These are phyloP conservation scores for Pelodytes ibericus DNA, from an alignment of 2,797 vertebrate genomes.

Conservation along the genomic window DNA sequence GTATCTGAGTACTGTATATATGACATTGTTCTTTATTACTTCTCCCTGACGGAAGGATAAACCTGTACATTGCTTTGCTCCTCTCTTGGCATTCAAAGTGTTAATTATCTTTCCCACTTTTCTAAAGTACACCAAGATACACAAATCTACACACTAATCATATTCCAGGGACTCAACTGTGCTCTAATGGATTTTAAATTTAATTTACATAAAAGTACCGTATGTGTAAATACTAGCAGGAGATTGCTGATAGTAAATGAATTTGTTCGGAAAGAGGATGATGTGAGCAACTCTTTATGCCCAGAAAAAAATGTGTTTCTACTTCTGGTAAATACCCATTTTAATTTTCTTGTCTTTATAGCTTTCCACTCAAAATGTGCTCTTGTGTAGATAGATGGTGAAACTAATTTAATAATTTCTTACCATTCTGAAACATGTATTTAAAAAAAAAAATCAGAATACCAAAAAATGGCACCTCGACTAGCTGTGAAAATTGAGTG, in stretches of 20 bases:
- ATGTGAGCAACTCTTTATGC: not conserved
- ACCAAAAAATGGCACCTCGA: too few relatives aligned
- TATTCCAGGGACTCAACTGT: not conserved
- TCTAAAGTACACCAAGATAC: not conserved
- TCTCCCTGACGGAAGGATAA: not conserved
- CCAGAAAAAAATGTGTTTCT: not conserved
- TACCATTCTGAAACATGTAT: too few relatives aligned
- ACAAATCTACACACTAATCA: not conserved
- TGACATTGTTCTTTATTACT: too few relatives aligned
- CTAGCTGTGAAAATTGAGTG: too few relatives aligned
- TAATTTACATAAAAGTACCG: not conserved
- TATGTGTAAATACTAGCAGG: not conserved
- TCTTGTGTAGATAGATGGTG: too few relatives aligned
- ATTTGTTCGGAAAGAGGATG: not conserved
- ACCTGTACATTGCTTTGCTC: too few relatives aligned
- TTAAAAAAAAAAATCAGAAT: too few relatives aligned
- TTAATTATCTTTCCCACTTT: not conserved
- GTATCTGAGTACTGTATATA: too few relatives aligned
- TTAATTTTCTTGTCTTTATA: too few relatives aligned
- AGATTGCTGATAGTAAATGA: not conserved
- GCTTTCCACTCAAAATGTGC: too few relatives aligned
- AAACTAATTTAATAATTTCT: too few relatives aligned
- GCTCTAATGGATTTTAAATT: not conserved
- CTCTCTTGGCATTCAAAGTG: not conserved
- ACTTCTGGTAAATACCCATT: not conserved